A percentile compares a stretch with the other conserved stretches of the same genome.
These are phyloP conservation scores for Melopsittacus undulatus DNA, from an alignment of 2,797 vertebrate species.

Conservation along the genomic window DNA sequence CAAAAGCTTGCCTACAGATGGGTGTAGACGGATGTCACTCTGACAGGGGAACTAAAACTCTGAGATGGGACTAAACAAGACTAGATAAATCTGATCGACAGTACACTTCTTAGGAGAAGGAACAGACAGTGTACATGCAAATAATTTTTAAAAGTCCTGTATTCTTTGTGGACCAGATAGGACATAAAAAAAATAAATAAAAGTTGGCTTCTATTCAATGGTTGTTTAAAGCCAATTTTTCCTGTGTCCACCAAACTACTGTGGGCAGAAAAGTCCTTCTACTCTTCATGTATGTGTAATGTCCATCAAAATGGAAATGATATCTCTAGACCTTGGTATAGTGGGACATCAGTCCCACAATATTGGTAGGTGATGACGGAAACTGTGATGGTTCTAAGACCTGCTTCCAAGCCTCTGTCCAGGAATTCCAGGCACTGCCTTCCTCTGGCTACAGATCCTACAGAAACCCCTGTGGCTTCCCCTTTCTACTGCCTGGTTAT, in stretches of 20 bases:
- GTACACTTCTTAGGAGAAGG: background rate
- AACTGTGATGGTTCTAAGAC: background rate
- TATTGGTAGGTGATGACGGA: background rate
- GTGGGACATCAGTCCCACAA: background rate
- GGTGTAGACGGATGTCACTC: accelerated
- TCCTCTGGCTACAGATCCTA: background rate
- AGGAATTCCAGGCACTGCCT: background rate
- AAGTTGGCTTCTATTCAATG: background rate
- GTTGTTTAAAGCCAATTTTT: background rate
- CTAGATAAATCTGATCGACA: background rate
- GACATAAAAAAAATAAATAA: background rate
- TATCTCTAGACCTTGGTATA: background rate
- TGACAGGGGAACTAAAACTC: background rate
- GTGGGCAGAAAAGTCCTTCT: background rate
- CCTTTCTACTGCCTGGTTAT: background rate
- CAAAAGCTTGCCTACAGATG: background rate
- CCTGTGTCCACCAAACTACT: background rate
- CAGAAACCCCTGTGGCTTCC: background rate
- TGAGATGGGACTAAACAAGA: background rate
- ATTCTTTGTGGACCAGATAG: background rate
- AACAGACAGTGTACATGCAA: background rate
- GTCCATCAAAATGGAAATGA: background rate
- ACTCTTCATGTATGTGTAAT: background rate
- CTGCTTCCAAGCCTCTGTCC: background rate
- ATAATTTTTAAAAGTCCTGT: background rate